phyloP scores from a whole-genome alignment of 2,888 invertebrate genomes.

The Apotomis capreana region DNA sequence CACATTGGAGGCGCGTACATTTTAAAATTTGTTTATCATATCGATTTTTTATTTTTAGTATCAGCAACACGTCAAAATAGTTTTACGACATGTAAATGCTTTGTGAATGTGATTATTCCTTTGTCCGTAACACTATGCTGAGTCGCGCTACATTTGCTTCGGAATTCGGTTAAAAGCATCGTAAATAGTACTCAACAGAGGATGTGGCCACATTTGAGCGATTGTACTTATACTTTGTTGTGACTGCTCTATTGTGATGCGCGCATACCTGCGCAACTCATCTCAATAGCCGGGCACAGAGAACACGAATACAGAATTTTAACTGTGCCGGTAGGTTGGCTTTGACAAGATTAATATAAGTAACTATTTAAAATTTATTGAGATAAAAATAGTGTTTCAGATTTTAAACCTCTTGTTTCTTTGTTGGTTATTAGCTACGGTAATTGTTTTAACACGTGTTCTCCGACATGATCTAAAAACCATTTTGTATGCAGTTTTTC shows the following conservation, averaged over 20 bases:
- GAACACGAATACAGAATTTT: not conserved
- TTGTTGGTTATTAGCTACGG: too few relatives aligned
- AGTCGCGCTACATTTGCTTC: constrained; percentile 19
- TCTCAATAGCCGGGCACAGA: constrained; percentile 17
- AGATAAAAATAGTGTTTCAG: too few relatives aligned
- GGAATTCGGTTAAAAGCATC: constrained; percentile 37
- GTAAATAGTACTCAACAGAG: constrained; percentile 30
- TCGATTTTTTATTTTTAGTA: not conserved
- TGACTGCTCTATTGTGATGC: constrained; percentile 27
- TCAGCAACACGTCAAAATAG: not conserved
- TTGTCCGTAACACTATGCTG: constrained; percentile 19
- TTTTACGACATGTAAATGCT: not conserved
- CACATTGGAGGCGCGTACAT: too few relatives aligned
- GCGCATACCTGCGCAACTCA: constrained; percentile 23
- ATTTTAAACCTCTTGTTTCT: too few relatives aligned
- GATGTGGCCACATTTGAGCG: constrained; percentile 37
- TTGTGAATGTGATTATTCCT: too few relatives aligned
- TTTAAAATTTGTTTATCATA: too few relatives aligned
- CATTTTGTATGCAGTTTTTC: too few relatives aligned
- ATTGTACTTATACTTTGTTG: constrained; percentile 33
- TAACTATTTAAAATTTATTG: too few relatives aligned
- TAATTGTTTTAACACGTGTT: too few relatives aligned
- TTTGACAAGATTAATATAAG: too few relatives aligned
- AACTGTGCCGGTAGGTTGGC: not conserved
- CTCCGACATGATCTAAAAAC: too few relatives aligned